Conservation (phyloP, 2,797 vertebrate genomes). For the Serranus cabrilla region DNA sequence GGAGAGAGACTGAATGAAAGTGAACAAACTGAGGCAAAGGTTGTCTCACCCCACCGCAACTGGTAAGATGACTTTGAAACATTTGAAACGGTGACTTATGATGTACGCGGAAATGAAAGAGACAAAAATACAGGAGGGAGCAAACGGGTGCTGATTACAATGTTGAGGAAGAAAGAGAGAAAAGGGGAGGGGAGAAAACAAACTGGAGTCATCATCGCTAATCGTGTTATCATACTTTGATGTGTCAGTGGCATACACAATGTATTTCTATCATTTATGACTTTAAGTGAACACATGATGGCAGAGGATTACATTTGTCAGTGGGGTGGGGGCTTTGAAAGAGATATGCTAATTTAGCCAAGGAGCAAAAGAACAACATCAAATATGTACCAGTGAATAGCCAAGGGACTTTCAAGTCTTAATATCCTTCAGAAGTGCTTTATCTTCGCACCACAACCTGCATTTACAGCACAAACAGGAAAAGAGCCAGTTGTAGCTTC, state of each 20-base stretch:
- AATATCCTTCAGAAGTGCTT: constrained; percentile 96
- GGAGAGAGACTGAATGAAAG: constrained; percentile 70
- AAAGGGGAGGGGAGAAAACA: constrained; percentile 72
- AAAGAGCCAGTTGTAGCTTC: constrained; percentile 90
- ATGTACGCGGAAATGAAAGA: constrained; percentile 71
- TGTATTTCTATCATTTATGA: constrained; percentile 92
- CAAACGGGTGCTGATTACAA: constrained; percentile 69
- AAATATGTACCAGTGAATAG: constrained; percentile 97
- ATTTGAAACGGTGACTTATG: constrained; percentile 62
- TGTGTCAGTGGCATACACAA: constrained; percentile 92
- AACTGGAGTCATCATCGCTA: constrained; percentile 91
- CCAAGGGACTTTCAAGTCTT: constrained; percentile 96
- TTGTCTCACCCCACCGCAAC: constrained; percentile 62
- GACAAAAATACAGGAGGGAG: constrained; percentile 67
- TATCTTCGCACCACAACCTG: constrained; percentile 94
- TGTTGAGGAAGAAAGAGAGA: constrained; percentile 65
- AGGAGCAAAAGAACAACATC: constrained; percentile 96
- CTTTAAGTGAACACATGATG: constrained; percentile 93
- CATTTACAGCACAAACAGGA: constrained; percentile 93
- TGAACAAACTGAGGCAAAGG: constrained; percentile 63
- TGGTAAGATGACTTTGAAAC: constrained; percentile 65
- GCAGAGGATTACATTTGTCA: constrained; percentile 93
- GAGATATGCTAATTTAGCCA: constrained; percentile 96
- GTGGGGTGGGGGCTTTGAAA: constrained; percentile 89
- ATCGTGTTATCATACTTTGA: constrained; percentile 93